These are phyloP conservation scores for Phymatocera aterrima DNA, from an alignment of 2,888 invertebrate species.

Conservation along the genomic window DNA sequence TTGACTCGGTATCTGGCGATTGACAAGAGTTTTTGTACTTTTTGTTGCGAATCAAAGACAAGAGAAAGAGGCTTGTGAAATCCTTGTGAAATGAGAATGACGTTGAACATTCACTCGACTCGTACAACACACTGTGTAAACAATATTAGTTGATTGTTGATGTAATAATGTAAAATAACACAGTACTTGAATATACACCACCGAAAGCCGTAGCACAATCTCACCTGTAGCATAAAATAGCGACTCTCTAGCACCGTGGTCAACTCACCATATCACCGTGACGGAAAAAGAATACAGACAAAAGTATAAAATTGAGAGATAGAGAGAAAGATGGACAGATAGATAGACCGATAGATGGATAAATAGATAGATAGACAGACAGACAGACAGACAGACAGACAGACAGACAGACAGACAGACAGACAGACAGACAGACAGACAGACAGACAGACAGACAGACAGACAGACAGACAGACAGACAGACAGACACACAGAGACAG, in stretches of 20 bases:
- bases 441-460: neutral
- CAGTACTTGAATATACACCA: conserved; percentile 52
- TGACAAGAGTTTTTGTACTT: too few species aligned
- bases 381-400: neutral
- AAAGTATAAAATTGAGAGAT: neutral
- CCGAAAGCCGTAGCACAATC: conserved; percentile 56
- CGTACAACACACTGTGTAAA: conserved; percentile 12
- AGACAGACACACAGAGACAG: neutral
- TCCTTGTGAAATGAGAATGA: neutral
- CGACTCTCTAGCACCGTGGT: conserved; percentile 43
- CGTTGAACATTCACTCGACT: conserved; percentile 10
- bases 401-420: neutral
- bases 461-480: neutral
- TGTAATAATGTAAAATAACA: conserved; percentile 14
- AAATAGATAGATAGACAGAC: neutral
- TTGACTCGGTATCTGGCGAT: too few species aligned
- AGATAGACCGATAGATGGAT: neutral
- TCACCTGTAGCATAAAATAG: conserved; percentile 58
- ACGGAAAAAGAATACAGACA: conserved; percentile 2
- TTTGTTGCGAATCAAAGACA: neutral
- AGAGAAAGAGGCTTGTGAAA: neutral
- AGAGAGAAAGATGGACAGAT: neutral
- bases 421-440: neutral
- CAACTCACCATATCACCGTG: conserved; percentile 28
- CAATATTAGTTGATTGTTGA: neutral